A percentile compares a stretch with the other conserved stretches of the same genome.
Evolutionary conservation across 2,113 vertebrate species (phyloP).

Genomic region (Hippocampus mohnikei): DNA sequence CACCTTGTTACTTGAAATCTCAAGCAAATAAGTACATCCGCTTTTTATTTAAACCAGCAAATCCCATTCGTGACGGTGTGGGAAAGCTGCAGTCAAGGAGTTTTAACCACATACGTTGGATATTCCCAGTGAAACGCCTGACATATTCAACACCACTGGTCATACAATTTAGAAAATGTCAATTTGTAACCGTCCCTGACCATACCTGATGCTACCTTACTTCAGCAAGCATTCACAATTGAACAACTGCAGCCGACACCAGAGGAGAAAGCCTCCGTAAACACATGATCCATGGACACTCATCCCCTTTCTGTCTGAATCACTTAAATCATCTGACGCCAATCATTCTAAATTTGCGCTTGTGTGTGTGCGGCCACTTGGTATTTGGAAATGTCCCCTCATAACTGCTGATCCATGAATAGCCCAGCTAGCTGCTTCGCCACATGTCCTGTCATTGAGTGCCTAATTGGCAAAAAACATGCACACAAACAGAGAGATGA

Average conservation of each 20-base stretch:
- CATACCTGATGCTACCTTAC: neutral
- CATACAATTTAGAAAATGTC: neutral
- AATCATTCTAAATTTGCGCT: slow-evolving; percentile 2
- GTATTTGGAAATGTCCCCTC: slow-evolving; percentile 58
- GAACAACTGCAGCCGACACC: neutral
- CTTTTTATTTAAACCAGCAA: slow-evolving; percentile 23
- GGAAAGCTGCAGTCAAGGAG: neutral
- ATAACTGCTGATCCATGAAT: slow-evolving; percentile 73
- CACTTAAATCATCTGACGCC: neutral
- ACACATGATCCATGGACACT: neutral
- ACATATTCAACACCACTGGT: neutral
- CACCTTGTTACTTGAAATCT: slow-evolving; percentile 18
- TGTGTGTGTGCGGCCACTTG: slow-evolving; percentile 22
- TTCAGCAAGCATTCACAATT: neutral
- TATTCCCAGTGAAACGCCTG: neutral
- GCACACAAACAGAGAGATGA: slow-evolving; percentile 53
- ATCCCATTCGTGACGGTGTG: slow-evolving; percentile 26
- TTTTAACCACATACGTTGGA: neutral
- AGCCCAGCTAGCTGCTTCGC: slow-evolving; percentile 62
- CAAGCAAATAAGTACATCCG: slow-evolving; percentile 12
- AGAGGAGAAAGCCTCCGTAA: neutral
- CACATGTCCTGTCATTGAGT: slow-evolving; percentile 71
- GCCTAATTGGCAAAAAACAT: slow-evolving; percentile 70
- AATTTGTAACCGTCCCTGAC: too few relatives aligned
- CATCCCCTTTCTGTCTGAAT: neutral